Conservation (phyloP, 2,113 vertebrate genomes). For the Triplophysa dalaica region DNA sequence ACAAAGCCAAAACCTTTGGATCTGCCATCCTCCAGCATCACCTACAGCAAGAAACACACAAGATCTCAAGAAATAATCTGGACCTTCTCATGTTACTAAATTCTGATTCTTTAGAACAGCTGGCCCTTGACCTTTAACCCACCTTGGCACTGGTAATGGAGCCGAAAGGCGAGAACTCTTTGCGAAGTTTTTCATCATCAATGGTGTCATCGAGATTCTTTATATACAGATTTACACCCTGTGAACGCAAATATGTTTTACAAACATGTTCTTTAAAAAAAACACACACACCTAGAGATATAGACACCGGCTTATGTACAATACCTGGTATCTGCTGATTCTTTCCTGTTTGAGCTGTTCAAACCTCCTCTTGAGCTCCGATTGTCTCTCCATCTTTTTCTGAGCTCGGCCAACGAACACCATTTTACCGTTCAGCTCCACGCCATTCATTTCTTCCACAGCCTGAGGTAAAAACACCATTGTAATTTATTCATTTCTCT, state of each 20-base stretch:
- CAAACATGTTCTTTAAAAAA: background rate
- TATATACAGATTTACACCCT: conserved; percentile 99
- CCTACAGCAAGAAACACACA: conserved; percentile 69
- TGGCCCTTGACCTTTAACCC: conserved; percentile 27
- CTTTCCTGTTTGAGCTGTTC: conserved; percentile 96
- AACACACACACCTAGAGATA: background rate
- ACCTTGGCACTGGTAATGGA: conserved; percentile 99
- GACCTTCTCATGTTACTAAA: no score
- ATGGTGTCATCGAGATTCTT: conserved; percentile 99
- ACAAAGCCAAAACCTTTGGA: conserved; percentile 99
- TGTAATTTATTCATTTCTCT: background rate
- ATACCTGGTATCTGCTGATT: conserved; percentile 96
- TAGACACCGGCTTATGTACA: conserved; percentile 62
- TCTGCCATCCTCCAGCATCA: conserved; percentile 97
- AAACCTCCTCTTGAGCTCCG: conserved; percentile 94
- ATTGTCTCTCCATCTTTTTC: conserved; percentile 98
- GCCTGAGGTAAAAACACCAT: conserved; percentile 73
- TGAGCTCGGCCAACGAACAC: conserved; percentile 97
- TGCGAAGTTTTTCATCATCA: conserved; percentile 96
- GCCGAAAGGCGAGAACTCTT: conserved; percentile 96
- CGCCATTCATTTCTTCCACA: conserved; percentile 97
- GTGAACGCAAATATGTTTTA: conserved; percentile 39
- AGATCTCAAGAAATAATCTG: background rate
- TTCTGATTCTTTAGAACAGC: background rate
- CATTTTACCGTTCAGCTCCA: conserved; percentile 90